Percentiles rank a stretch among this genome's conserved stretches.
Conservation (phyloP, 2,113 vertebrate genomes). For the Nibea coibor region DNA sequence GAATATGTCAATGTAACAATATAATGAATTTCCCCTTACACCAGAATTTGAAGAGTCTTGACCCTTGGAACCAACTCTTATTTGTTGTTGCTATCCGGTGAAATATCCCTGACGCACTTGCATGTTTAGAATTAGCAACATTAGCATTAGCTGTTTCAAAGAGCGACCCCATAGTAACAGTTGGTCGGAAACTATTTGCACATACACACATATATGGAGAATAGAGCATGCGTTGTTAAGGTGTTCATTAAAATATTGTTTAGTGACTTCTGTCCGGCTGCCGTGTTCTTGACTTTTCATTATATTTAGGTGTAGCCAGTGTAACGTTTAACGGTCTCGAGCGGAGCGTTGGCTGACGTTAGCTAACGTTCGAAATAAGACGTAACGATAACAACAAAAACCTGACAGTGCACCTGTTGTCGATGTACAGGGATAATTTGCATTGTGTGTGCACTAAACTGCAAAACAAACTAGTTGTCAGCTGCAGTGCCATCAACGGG, state of each 20-base stretch:
- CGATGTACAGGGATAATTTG: not conserved
- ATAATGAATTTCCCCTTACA: fast-evolving
- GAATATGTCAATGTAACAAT: fast-evolving
- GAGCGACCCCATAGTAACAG: not conserved
- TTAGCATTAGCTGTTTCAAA: constrained; percentile 45
- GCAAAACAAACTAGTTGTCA: not conserved
- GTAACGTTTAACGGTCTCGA: not conserved
- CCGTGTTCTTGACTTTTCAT: not conserved
- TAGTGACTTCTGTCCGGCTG: not conserved
- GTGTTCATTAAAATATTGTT: constrained; percentile 2
- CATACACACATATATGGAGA: not conserved
- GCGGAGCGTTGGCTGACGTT: constrained; percentile 11
- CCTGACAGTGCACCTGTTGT: not conserved
- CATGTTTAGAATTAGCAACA: constrained; percentile 25
- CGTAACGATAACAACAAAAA: not conserved
- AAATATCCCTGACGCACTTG: not conserved
- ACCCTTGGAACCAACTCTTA: constrained; percentile 28
- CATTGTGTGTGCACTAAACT: not conserved
- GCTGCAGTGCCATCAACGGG: not conserved
- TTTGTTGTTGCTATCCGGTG: constrained; percentile 50
- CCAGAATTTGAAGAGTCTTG: not conserved
- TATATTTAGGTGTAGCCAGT: not conserved
- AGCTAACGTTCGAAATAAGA: constrained; percentile 8
- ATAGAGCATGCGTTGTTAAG: not conserved
- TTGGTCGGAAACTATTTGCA: not conserved